Evolutionary conservation across 1,140 invertebrate species (phyloP).

Genomic region (Leptestheria dahalacensis): DNA sequence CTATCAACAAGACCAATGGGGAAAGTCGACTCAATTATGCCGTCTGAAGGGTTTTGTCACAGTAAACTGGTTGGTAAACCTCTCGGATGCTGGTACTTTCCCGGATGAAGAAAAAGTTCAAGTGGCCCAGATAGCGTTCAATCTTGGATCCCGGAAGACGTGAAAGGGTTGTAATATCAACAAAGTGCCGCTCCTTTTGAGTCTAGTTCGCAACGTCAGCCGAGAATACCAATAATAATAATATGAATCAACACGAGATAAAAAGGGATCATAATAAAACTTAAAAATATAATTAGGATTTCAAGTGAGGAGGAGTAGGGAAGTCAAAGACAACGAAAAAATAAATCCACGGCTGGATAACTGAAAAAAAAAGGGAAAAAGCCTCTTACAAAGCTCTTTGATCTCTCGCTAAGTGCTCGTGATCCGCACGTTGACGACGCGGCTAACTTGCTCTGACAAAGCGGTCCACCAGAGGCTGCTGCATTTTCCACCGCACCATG

Average conservation of each 20-base stretch:
- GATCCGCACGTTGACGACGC: not conserved
- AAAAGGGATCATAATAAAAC: too few relatives aligned
- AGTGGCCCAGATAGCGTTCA: slow-evolving; percentile 73
- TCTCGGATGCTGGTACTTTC: slow-evolving; percentile 85
- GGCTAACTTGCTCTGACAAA: not conserved
- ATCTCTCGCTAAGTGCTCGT: not conserved
- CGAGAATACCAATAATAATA: not conserved
- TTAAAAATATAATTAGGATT: too few relatives aligned
- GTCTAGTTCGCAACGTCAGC: not conserved
- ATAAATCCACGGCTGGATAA: too few relatives aligned
- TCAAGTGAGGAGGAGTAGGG: too few relatives aligned
- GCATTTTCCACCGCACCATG: not conserved
- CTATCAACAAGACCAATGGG: slow-evolving; percentile 26
- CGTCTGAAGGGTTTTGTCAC: too few relatives aligned
- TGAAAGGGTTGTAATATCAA: slow-evolving; percentile 71
- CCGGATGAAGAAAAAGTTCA: slow-evolving; percentile 89
- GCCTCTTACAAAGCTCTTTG: not conserved
- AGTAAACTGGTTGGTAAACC: slow-evolving; percentile 33
- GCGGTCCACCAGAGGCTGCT: too few relatives aligned
- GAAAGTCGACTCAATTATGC: not conserved
- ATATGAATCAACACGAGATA: too few relatives aligned
- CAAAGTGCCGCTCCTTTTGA: slow-evolving; percentile 26
- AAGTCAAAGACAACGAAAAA: too few relatives aligned
- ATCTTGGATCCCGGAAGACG: slow-evolving; percentile 64
- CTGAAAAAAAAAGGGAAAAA: too few relatives aligned